phyloP scores from a whole-genome alignment of 2,888 invertebrate genomes.

The Amiota communis region DNA sequence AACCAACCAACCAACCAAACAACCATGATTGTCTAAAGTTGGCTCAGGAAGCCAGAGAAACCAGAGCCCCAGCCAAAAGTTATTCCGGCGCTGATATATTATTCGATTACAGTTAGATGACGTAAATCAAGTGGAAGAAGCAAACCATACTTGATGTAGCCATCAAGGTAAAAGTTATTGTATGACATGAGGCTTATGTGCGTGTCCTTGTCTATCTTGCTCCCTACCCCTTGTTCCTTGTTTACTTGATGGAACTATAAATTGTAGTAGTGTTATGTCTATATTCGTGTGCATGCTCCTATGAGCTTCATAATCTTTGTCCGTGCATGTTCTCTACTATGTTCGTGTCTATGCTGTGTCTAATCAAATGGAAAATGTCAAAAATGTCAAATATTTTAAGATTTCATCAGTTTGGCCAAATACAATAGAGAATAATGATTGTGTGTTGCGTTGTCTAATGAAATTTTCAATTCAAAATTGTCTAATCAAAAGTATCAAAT shows the following conservation, averaged over 20 bases:
- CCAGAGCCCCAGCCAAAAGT: background rate
- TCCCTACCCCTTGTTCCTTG: too few species aligned
- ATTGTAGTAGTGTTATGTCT: too few species aligned
- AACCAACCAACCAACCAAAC: too few species aligned
- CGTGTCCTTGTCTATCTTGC: too few species aligned
- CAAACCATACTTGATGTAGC: conserved; percentile 52
- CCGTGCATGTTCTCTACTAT: too few species aligned
- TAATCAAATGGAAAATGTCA: conserved; percentile 16
- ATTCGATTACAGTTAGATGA: conserved; percentile 61
- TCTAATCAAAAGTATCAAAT: too few species aligned
- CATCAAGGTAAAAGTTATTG: conserved; percentile 44
- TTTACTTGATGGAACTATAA: too few species aligned
- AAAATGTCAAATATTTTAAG: conserved; percentile 14
- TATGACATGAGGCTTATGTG: conserved; percentile 9
- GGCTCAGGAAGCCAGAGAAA: conserved; percentile 48
- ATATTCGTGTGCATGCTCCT: background rate
- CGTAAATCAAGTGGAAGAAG: conserved; percentile 64
- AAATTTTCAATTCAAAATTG: too few species aligned
- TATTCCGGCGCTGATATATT: conserved; percentile 47
- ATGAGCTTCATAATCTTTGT: background rate
- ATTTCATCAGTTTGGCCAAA: background rate
- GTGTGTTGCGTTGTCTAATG: too few species aligned
- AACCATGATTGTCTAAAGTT: conserved; percentile 1
- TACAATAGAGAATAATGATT: too few species aligned
- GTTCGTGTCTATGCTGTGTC: background rate